A percentile compares a stretch with the other conserved stretches of the same genome.
phyloP scores from a whole-genome alignment of 2,797 vertebrate genomes.

The Enteromius paludinosus region DNA sequence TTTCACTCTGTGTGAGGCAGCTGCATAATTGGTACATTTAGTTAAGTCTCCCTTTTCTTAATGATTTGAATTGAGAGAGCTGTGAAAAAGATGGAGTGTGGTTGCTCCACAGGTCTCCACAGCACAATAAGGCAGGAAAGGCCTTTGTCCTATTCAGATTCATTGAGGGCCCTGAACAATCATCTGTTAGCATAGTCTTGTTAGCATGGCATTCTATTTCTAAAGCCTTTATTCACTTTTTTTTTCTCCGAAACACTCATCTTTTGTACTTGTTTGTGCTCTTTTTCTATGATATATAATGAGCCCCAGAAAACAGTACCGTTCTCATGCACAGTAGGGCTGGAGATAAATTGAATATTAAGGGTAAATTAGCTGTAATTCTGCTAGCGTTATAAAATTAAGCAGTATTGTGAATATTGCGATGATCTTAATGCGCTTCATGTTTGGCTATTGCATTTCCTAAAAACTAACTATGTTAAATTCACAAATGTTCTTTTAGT shows the following conservation, averaged over 20 bases:
- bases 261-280: conserved; percentile 42
- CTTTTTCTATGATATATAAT: conserved; percentile 31
- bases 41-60: conserved; percentile 53
- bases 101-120: conserved; percentile 54
- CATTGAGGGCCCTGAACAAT: conserved; percentile 50
- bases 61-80: conserved; percentile 54
- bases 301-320: conserved; percentile 24
- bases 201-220: conserved; percentile 57
- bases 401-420: neutral
- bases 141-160: conserved; percentile 57
- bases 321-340: conserved; percentile 17
- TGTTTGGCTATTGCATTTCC: neutral
- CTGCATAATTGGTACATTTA: conserved; percentile 63
- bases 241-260: conserved; percentile 45
- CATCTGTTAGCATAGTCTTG: conserved; percentile 53
- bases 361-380: neutral
- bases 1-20: conserved; percentile 57
- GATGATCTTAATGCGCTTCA: neutral
- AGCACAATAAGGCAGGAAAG: conserved; percentile 61
- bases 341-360: neutral
- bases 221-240: conserved; percentile 17
- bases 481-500: neutral
- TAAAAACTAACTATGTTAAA: neutral
- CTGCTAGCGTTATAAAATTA: too few species aligned
- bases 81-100: conserved; percentile 57